These are phyloP conservation scores for Centropristis striata DNA, from an alignment of 2,113 vertebrate species.

Conservation along the genomic window DNA sequence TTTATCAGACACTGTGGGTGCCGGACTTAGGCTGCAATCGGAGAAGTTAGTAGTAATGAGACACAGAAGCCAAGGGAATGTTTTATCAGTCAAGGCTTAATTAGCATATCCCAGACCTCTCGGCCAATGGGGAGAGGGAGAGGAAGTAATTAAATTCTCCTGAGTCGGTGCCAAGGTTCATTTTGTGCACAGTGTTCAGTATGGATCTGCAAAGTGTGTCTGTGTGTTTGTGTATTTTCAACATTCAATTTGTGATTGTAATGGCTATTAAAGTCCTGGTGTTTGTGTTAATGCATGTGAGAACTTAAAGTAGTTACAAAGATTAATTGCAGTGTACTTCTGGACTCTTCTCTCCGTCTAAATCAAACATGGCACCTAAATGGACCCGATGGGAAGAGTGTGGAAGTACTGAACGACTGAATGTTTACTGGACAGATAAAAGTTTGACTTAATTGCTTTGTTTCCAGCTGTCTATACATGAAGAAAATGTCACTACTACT, in stretches of 20 bases:
- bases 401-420: not conserved
- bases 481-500: no score
- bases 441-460: not conserved
- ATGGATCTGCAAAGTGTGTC: slow-evolving; percentile 34
- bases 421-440: not conserved
- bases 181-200: slow-evolving; percentile 33
- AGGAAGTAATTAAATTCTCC: slow-evolving; percentile 70
- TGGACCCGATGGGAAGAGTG: slow-evolving; percentile 3
- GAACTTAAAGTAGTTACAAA: slow-evolving; percentile 29
- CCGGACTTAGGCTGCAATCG: slow-evolving; percentile 55
- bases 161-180: slow-evolving; percentile 55
- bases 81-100: slow-evolving; percentile 78
- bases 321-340: slow-evolving; percentile 42
- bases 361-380: slow-evolving; percentile 22
- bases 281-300: slow-evolving; percentile 42
- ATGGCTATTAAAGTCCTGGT: slow-evolving; percentile 19
- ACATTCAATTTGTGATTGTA: slow-evolving; percentile 26
- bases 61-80: slow-evolving; percentile 64
- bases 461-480: not conserved
- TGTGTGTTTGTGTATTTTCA: slow-evolving; percentile 10
- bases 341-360: slow-evolving; percentile 1
- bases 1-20: slow-evolving; percentile 58
- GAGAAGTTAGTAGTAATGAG: slow-evolving; percentile 72
- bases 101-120: slow-evolving; percentile 76
- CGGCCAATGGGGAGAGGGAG: slow-evolving; percentile 69